Conservation (phyloP, 2,797 vertebrate species). For the Darevskia mixta region DNA sequence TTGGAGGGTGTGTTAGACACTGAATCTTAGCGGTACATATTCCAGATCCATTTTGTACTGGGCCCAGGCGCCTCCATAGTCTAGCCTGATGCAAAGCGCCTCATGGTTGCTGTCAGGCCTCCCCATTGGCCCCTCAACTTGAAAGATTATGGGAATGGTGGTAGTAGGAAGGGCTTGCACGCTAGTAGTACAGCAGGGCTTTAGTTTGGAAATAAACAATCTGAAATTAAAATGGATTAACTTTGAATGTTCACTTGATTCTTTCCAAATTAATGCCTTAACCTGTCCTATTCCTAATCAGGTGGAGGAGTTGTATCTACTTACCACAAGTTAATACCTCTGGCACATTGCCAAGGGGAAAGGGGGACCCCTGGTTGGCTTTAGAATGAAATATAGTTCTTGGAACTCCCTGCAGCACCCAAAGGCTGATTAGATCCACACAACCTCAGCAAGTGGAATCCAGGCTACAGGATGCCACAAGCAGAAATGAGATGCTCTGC, state of each 20-base stretch:
- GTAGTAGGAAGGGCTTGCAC: not conserved
- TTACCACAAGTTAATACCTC: not conserved
- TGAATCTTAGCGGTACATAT: not conserved
- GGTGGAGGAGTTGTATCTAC: not conserved
- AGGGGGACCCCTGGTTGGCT: not conserved
- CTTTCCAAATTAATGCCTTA: not conserved
- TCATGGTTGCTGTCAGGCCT: not conserved
- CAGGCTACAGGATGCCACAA: not conserved
- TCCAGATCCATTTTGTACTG: not conserved
- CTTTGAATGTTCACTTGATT: not conserved
- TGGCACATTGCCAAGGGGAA: not conserved
- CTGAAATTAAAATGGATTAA: too few species aligned
- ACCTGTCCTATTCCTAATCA: not conserved
- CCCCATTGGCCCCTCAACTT: not conserved
- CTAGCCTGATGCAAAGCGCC: not conserved
- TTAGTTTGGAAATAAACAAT: too few species aligned
- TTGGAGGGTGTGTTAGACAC: too few species aligned
- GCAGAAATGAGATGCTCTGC: not conserved
- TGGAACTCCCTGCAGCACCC: not conserved
- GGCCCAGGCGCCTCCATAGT: not conserved
- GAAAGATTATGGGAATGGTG: not conserved
- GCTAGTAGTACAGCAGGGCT: too few species aligned
- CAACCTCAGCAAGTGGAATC: too few species aligned
- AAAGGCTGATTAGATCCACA: not conserved
- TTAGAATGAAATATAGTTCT: not conserved